Percentiles rank a stretch among this genome's conserved stretches.
phyloP scores from a whole-genome alignment of 2,113 vertebrate species.

The Prionailurus bengalensis region DNA sequence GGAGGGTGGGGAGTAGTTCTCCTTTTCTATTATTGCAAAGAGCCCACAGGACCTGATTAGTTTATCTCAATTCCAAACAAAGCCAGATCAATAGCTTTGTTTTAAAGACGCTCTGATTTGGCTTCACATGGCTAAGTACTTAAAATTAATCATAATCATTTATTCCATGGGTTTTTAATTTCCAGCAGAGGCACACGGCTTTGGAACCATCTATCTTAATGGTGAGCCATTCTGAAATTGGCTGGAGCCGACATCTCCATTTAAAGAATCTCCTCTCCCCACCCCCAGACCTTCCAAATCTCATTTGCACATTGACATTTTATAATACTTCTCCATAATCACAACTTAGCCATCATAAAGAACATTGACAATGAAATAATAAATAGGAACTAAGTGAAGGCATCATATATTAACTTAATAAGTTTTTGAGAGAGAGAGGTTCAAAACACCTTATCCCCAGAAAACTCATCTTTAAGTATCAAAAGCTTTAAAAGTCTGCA shows the following conservation, averaged over 20 bases:
- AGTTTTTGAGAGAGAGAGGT: not conserved
- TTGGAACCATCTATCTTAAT: constrained; percentile 84
- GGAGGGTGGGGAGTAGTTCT: not conserved
- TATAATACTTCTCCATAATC: constrained; percentile 46
- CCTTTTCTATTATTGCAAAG: not conserved
- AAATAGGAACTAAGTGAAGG: constrained; percentile 8
- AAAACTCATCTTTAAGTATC: not conserved
- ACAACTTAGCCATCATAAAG: not conserved
- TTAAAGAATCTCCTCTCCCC: constrained; percentile 33
- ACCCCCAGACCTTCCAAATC: constrained; percentile 13
- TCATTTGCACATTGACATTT: constrained; percentile 36
- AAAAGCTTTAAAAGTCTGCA: not conserved
- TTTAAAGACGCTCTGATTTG: constrained; percentile 67
- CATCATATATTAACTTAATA: not conserved
- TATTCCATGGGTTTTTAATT: constrained; percentile 88
- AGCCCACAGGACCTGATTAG: constrained; percentile 56
- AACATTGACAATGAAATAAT: constrained; percentile 48
- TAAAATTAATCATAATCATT: constrained; percentile 83
- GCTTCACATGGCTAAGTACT: constrained; percentile 72
- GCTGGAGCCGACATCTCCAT: constrained; percentile 75
- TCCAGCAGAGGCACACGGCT: constrained; percentile 77
- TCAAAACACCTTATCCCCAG: not conserved
- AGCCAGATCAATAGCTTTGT: constrained; percentile 78
- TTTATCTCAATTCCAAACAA: constrained; percentile 75
- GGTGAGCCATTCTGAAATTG: constrained; percentile 78